Percentiles rank a stretch among this genome's conserved stretches.
phyloP scores from a whole-genome alignment of 2,113 vertebrate species.

The Panthera leo region DNA sequence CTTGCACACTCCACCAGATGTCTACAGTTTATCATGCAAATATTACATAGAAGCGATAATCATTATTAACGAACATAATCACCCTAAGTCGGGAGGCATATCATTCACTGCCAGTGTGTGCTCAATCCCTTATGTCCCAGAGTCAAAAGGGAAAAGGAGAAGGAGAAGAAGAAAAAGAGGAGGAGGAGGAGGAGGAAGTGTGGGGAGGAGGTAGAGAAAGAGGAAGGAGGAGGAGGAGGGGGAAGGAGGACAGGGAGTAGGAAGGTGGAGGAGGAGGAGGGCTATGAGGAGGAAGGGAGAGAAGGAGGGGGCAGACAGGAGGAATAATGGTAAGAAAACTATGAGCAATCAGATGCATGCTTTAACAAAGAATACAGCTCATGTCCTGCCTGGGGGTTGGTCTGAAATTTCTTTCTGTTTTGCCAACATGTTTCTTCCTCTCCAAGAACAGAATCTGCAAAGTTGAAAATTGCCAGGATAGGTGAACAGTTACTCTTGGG shows the following conservation, averaged over 20 bases:
- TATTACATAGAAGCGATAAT: not conserved
- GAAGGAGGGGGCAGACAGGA: not conserved
- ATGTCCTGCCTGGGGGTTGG: not conserved
- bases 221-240: not conserved
- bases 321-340: not conserved
- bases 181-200: not conserved
- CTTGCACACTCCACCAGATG: not conserved
- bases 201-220: too few species aligned
- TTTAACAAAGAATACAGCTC: not conserved
- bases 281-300: not conserved
- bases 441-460: not conserved
- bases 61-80: slow-evolving; percentile 61
- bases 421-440: not conserved
- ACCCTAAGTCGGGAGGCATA: slow-evolving; percentile 41
- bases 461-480: not conserved
- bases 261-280: not conserved
- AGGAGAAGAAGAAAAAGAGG: not conserved
- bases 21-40: slow-evolving; percentile 70
- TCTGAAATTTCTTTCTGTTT: slow-evolving; percentile 23
- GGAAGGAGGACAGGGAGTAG: too few species aligned
- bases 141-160: slow-evolving; percentile 22
- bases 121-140: slow-evolving; percentile 46
- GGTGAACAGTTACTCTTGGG: not conserved
- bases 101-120: slow-evolving; percentile 64
- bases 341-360: not conserved